Conservation (phyloP, 2,888 invertebrate genomes). For the Melitaea athalia region DNA sequence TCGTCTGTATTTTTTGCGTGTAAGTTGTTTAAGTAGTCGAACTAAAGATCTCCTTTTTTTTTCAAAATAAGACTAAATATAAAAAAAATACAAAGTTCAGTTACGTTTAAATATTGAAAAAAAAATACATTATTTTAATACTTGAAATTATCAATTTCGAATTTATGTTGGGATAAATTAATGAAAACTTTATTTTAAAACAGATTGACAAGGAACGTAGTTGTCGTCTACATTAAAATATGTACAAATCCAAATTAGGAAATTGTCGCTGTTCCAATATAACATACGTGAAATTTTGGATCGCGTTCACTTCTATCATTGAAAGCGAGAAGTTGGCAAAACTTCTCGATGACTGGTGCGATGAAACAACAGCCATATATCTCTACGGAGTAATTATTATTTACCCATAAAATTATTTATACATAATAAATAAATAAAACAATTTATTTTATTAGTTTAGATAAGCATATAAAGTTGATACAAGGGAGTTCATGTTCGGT, state of each 20-base stretch:
- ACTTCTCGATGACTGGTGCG: conserved; percentile 25
- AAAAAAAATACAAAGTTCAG: no score
- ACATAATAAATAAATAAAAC: not conserved
- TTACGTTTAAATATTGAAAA: not conserved
- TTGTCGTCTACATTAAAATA: not conserved
- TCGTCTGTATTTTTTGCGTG: no score
- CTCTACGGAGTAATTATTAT: conserved; percentile 8
- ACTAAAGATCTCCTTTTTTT: no score
- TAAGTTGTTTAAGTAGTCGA: no score
- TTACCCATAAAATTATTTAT: not conserved
- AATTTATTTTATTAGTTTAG: not conserved
- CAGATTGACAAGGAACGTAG: not conserved
- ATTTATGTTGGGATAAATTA: not conserved
- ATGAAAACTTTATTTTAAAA: not conserved
- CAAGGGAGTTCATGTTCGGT: no score
- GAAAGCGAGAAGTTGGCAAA: conserved; percentile 30
- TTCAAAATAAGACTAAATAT: no score
- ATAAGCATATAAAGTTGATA: not conserved
- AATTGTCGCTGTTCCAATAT: conserved; percentile 35
- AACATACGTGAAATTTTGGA: conserved; percentile 32
- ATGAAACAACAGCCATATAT: conserved; percentile 22
- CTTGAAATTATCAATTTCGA: not conserved
- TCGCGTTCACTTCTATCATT: conserved; percentile 30
- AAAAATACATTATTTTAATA: not conserved
- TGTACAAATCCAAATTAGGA: conserved; percentile 32